Base-by-base conservation (phyloP, 2,113 vertebrate genomes). In the Hemibates koningsi region DNA sequence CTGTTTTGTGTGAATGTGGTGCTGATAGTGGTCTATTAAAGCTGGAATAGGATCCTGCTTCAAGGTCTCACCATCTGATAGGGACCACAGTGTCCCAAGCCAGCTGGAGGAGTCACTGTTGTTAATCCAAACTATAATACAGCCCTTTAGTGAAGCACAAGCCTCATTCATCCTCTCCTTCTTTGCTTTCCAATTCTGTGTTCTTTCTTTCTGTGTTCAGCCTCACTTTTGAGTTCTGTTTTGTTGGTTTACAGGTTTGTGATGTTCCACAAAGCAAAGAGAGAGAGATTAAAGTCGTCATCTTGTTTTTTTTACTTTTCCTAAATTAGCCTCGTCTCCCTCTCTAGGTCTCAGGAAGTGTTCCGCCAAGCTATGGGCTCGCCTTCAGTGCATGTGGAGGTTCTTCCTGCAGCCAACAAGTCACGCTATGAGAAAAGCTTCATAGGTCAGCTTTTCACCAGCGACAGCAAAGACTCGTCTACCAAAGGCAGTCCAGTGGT, bases 351-450 rank as follows among this genome's bases (percentile, higher is more conserved):
- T 29, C 98, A 99, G 90, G 98, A 99, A 16, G 94, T 98, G 11
- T 99, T 99, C 86, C 97, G 97, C 5, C 97, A 98, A 90, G 98
- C 98, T 10, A 98, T 99, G 98, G 94, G 89, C 54, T 94, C 95
- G 5, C 87, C 95, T 2, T 81, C 54, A 2, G 95, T 99, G 5
- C 45, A 91, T 5, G 95, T 98, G 43, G 96, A 97, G 71, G 96
- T 98, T 43, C 94, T 99, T 78, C 96, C 97, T 32, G 81, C 94
- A 0, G 93, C 66, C 90, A 96, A 96, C 92, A 97, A 97, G 89
- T 96, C 97, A 1, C 96, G 96, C 16, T 99, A 99, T n/a, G 98
- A 99, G 93, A 98, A 98, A 85, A 96, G 95, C 52, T 94, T 97
- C 80, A 99, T 99, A 3, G 96, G 97, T n/a, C 95, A 97, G 7